Conservation (phyloP, 2,888 invertebrate species). For the Lepidonotus clava region DNA sequence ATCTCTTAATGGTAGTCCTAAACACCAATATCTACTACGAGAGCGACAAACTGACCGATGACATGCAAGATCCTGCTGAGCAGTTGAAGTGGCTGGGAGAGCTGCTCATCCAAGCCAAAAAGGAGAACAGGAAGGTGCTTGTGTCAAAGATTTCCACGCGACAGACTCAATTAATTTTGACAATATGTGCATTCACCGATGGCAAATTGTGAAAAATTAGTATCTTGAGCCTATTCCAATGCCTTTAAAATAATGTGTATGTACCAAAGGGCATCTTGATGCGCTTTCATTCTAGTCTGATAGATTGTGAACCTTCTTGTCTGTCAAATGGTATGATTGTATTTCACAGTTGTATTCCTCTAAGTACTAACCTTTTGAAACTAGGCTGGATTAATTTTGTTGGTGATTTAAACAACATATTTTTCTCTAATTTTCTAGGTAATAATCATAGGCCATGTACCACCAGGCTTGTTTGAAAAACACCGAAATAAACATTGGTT, state of each 20-base stretch:
- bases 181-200: neutral
- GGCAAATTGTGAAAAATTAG: neutral
- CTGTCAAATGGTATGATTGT: too few relatives aligned
- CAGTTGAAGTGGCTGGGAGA: constrained; percentile 93
- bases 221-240: too few relatives aligned
- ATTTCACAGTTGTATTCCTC: too few relatives aligned
- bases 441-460: constrained; percentile 91
- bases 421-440: constrained; percentile 83
- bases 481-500: constrained; percentile 75
- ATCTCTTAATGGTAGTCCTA: constrained; percentile 84
- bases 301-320: too few relatives aligned
- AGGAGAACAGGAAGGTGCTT: constrained; percentile 90
- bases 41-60: constrained; percentile 79
- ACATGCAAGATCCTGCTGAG: constrained; percentile 84
- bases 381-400: too few relatives aligned
- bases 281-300: too few relatives aligned
- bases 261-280: too few relatives aligned
- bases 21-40: constrained; percentile 92
- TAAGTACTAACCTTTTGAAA: too few relatives aligned
- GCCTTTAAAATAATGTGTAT: too few relatives aligned
- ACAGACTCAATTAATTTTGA: neutral
- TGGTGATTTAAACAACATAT: too few relatives aligned
- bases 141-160: neutral
- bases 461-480: constrained; percentile 76
- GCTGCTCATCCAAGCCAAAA: constrained; percentile 87